phyloP scores from a whole-genome alignment of 1,140 invertebrate species.

The Aphaenogaster floridana region DNA sequence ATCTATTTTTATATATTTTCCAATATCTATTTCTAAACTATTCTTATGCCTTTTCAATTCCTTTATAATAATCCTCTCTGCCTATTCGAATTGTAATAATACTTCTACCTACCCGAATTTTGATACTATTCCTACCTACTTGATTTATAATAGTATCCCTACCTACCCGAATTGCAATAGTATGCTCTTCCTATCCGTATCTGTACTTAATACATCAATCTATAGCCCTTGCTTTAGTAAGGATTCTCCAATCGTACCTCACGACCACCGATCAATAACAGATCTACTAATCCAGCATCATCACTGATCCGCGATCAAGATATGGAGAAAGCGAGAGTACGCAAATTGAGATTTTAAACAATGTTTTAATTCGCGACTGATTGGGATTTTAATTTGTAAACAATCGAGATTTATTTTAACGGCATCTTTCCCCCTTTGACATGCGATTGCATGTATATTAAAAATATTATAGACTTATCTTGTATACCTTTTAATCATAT shows the following conservation, averaged over 20 bases:
- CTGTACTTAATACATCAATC: not conserved
- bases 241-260: not conserved
- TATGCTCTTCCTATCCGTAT: not conserved
- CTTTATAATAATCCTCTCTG: not conserved
- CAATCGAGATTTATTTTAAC: no score
- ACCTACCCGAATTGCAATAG: not conserved
- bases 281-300: not conserved
- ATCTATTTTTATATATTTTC: not conserved
- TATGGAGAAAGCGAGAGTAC: not conserved
- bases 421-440: no score
- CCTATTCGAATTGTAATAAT: not conserved
- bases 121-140: not conserved
- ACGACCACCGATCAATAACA: not conserved
- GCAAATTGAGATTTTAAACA: not conserved
- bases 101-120: not conserved
- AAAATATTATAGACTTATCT: no score
- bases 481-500: no score
- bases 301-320: not conserved
- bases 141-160: slow-evolving; percentile 2
- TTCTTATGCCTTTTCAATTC: not conserved
- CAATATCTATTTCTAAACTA: not conserved
- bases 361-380: not conserved
- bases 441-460: no score
- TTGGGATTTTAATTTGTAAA: not conserved
- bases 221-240: not conserved